These are phyloP conservation scores for Bombus huntii DNA, from an alignment of 1,140 invertebrate species.

Conservation along the genomic window DNA sequence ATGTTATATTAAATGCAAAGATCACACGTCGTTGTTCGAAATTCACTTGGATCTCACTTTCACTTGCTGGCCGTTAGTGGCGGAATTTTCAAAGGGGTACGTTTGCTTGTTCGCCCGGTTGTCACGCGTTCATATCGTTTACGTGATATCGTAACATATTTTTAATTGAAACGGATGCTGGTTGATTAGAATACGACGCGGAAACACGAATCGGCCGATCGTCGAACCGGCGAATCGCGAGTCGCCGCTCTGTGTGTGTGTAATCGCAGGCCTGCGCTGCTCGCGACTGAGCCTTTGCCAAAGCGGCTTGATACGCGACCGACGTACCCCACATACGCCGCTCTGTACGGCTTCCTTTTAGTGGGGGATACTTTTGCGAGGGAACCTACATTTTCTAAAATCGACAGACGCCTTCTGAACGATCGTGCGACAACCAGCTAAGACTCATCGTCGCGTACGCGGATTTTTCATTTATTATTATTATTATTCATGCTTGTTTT, in stretches of 20 bases:
- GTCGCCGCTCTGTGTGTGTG: slow-evolving; percentile 27
- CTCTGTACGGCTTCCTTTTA: slow-evolving; percentile 76
- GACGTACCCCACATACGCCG: slow-evolving; percentile 78
- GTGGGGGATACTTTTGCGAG: slow-evolving; percentile 70
- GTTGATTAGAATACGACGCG: background rate
- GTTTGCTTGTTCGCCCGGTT: no score
- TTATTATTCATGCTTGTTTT: no score
- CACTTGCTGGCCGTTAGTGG: background rate
- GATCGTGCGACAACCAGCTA: no score
- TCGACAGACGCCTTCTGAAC: background rate
- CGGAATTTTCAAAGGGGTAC: background rate
- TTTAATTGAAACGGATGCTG: background rate
- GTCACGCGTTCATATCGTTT: background rate
- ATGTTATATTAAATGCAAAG: background rate
- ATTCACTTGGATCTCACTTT: background rate
- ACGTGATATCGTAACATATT: background rate
- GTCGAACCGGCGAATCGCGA: slow-evolving; percentile 1
- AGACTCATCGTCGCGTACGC: background rate
- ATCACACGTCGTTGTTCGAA: background rate
- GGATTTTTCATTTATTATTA: background rate
- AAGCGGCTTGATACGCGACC: slow-evolving; percentile 72
- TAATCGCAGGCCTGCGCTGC: slow-evolving; percentile 71
- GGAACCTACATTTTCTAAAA: slow-evolving; percentile 54
- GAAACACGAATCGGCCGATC: background rate
- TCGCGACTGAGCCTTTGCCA: slow-evolving; percentile 72